Evolutionary conservation across 2,797 vertebrate species (phyloP).

Genomic region (Macrochelys suwanniensis): DNA sequence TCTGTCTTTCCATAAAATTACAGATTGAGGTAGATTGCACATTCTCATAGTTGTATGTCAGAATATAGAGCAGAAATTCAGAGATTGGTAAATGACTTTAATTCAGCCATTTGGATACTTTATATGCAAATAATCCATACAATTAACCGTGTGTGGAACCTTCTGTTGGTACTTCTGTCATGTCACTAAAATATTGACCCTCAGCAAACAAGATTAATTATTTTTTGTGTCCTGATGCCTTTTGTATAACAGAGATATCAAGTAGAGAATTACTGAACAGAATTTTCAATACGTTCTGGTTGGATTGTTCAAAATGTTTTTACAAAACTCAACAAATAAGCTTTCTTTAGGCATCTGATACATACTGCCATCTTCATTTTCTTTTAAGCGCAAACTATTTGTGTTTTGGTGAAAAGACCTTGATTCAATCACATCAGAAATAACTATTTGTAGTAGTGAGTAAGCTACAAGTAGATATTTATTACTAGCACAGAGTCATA

Average conservation of each 20-base stretch:
- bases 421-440: background rate
- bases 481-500: background rate
- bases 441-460: slow-evolving; percentile 11
- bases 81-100: slow-evolving; percentile 26
- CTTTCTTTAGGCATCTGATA: slow-evolving; percentile 1
- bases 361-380: slow-evolving; percentile 10
- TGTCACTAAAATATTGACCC: slow-evolving; percentile 68
- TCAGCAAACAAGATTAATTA: slow-evolving; percentile 74
- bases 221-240: background rate
- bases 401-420: background rate
- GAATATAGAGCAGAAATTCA: background rate
- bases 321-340: slow-evolving; percentile 46
- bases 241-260: slow-evolving; percentile 67
- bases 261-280: slow-evolving; percentile 18
- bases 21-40: slow-evolving; percentile 5
- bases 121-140: slow-evolving; percentile 62
- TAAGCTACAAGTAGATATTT: slow-evolving; percentile 33
- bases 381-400: slow-evolving; percentile 25
- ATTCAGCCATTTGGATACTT: slow-evolving; percentile 65
- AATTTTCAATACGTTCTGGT: background rate
- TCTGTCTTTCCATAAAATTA: slow-evolving; percentile 59
- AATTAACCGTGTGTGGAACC: slow-evolving; percentile 59
- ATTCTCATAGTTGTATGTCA: slow-evolving; percentile 34
- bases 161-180: slow-evolving; percentile 54
- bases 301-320: slow-evolving; percentile 32